Base-by-base conservation (phyloP, 2,113 vertebrate species). In the Gopherus flavomarginatus region DNA sequence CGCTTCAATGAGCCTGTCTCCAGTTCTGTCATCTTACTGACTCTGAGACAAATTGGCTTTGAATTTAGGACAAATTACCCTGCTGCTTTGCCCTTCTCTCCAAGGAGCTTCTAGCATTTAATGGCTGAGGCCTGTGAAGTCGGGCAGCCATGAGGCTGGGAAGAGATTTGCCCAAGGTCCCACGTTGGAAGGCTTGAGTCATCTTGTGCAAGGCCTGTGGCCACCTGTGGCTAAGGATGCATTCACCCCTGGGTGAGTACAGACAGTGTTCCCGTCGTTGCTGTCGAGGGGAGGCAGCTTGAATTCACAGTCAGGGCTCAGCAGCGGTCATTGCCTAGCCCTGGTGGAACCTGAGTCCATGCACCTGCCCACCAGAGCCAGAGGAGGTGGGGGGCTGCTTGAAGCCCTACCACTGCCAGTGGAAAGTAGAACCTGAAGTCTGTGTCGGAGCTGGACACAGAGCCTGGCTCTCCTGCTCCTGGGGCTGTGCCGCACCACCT, bases 171-270 rank as follows among this genome's bases (percentile, higher is more conserved):
- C 26, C 83, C 44, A 13, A 1, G 19, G 81, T 77, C 59, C 2
- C n/a, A 5, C 65, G 4, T n/a, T 87, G 38, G n/a, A 11, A 62
- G 42, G 1, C 12, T 54, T 35, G 31, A 80, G 90, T 88, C 56
- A 50, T 62, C 11, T 54, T 57, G 4, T 56, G 52, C 26, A 83
- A 1, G 62, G 62, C 17, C 21, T 35, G 3, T 1, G 0, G 3
- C 35, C 0, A 13, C 59, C 35, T 52, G 47, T 81, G 86, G 35
- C 38, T 1, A 4, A 22, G 65, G 10, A 0, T 12, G 1, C 31
- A 0, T 83, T 13, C 85, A 65, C 24, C 77, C 22, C 35, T 1
- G 29, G n/a, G 5, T 72, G 59, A 85, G n/a, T 22, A 17, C 24
- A 19, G 35, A 17, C 31, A 5, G 56, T 17, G 47, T n/a, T 52